These are phyloP conservation scores for Andrena hattorfiana DNA, from an alignment of 2,888 invertebrate genomes.

Conservation along the genomic window DNA sequence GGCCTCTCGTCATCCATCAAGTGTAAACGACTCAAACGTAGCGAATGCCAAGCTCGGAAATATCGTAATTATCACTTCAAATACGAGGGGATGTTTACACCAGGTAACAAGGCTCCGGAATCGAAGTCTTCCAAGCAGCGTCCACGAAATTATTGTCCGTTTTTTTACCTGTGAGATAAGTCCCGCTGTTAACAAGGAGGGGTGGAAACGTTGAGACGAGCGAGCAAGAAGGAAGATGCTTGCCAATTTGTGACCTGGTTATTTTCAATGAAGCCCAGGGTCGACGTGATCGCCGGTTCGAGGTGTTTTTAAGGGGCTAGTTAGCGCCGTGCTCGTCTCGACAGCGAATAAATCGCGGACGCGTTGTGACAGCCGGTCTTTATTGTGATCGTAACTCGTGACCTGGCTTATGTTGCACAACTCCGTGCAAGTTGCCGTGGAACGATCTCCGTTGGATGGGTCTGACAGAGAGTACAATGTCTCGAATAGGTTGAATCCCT, in stretches of 20 bases:
- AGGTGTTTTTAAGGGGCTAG: slow-evolving; percentile 76
- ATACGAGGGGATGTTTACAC: slow-evolving; percentile 74
- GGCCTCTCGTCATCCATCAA: slow-evolving; percentile 72
- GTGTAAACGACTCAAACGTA: slow-evolving; percentile 77
- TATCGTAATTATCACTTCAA: slow-evolving; percentile 78
- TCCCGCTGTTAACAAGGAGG: slow-evolving; percentile 25
- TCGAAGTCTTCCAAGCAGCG: slow-evolving; percentile 57
- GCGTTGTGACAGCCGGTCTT: slow-evolving; percentile 54
- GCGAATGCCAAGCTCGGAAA: slow-evolving; percentile 74
- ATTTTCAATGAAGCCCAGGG: slow-evolving; percentile 76
- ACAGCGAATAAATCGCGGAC: slow-evolving; percentile 45
- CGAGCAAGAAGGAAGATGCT: slow-evolving; percentile 35
- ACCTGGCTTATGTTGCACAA: slow-evolving; percentile 35
- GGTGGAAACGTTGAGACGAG: slow-evolving; percentile 32
- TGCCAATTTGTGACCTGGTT: slow-evolving; percentile 77
- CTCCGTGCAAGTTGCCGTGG: slow-evolving; percentile 12
- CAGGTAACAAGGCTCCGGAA: slow-evolving; percentile 70
- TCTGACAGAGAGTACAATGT: neutral
- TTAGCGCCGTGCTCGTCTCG: slow-evolving; percentile 67
- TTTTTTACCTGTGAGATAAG: neutral
- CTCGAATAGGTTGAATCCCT: neutral
- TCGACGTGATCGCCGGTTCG: slow-evolving; percentile 74
- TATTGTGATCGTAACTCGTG: slow-evolving; percentile 53
- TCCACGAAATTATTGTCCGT: slow-evolving; percentile 63
- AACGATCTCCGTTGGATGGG: neutral